Conservation (phyloP, 2,888 invertebrate genomes). For the Melolontha melolontha region DNA sequence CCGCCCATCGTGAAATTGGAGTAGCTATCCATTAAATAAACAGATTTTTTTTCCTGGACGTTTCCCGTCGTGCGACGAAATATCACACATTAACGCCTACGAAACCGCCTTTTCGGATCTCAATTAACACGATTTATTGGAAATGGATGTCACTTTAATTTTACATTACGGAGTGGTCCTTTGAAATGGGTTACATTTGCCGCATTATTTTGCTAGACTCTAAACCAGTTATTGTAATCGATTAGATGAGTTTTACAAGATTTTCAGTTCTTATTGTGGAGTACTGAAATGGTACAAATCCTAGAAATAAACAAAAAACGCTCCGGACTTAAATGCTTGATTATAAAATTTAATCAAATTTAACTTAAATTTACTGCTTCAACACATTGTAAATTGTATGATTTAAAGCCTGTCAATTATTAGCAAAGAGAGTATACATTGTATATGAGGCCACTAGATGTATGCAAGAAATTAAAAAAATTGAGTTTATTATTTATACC, state of each 20-base stretch:
- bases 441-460: too few relatives aligned
- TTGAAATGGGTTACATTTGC: slow-evolving; percentile 9
- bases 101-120: slow-evolving; percentile 34
- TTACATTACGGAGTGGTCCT: slow-evolving; percentile 15
- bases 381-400: too few relatives aligned
- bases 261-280: too few relatives aligned
- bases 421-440: too few relatives aligned
- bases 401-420: too few relatives aligned
- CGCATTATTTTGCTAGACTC: background rate
- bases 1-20: slow-evolving; percentile 43
- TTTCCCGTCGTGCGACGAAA: slow-evolving; percentile 31
- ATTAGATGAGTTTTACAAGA: background rate
- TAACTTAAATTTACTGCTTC: too few relatives aligned
- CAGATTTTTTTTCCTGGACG: slow-evolving; percentile 38
- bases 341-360: too few relatives aligned
- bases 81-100: slow-evolving; percentile 43
- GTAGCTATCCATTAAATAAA: slow-evolving; percentile 41
- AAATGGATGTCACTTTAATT: slow-evolving; percentile 22
- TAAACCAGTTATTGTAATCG: background rate
- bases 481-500: too few relatives aligned
- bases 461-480: too few relatives aligned
- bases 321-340: too few relatives aligned
- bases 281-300: too few relatives aligned
- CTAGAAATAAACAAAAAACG: too few relatives aligned
- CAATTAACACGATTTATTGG: slow-evolving; percentile 42